Evolutionary conservation across 2,797 vertebrate species (phyloP), one percentile per base, ranked within the genome.

Genomic region (Naso thynnoides): DNA sequence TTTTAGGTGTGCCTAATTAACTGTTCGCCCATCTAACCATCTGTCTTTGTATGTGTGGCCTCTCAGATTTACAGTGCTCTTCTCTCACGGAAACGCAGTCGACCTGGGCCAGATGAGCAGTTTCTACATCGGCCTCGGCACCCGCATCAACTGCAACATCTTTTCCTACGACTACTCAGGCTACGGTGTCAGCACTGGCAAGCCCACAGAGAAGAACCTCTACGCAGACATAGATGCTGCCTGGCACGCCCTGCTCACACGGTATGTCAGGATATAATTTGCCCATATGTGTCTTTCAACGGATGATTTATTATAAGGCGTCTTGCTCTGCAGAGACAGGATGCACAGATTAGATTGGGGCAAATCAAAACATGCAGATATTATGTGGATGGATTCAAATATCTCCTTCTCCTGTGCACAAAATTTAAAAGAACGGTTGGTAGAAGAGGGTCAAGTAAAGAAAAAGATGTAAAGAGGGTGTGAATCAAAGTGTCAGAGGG

Each of bases 101-200:
- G 97, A 99, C 92, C 91, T 99, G 85, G 97, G 97, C 24, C 97
- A 99, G 94, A 99, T 98, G 97, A 97, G 97, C 93, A 99, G 97
- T 84, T 99, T 98, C 93, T 99, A 98, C 87, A 94, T 98, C 0
- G 96, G 97, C 67, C 92, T 99, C 68, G 97, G 97, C 72, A 95
- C 97, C 0, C 96, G 97, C 62, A 96, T 98, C 91, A 97, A 96
- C 92, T 99, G 97, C 92, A 98, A 99, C 92, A 95, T 99, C 91
- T 98, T 99, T 85, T 99, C 97, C 65, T 99, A 99, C 0, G 97
- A 99, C 88, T 99, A 99, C 87, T 99, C 97, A 0, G 97, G 97
- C 84, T 99, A 99, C 0, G 97, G 97, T 0, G 95, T 92, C 39
- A 99, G 97, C 92, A 95, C 96, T 0, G 97, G 97, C 59, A 95